Percentiles rank a stretch among this genome's conserved stretches.
These are phyloP conservation scores for Monarcha castaneiventris DNA, from an alignment of 2,113 vertebrate genomes.

Conservation along the genomic window DNA sequence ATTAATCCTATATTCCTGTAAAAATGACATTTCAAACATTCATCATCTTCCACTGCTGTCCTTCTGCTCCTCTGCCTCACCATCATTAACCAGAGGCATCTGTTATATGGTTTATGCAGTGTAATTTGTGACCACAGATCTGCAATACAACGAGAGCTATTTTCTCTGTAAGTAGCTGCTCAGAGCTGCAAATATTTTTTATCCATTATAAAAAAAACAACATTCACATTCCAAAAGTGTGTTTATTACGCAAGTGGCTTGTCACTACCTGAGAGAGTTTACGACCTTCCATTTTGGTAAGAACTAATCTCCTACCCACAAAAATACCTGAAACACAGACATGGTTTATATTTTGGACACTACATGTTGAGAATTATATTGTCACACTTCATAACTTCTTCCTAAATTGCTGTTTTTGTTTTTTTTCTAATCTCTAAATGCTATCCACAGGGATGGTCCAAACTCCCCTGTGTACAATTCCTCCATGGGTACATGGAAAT, in stretches of 20 bases:
- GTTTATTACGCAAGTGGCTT: not conserved
- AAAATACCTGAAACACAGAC: not conserved
- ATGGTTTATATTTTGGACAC: not conserved
- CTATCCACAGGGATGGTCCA: not conserved
- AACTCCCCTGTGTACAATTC: not conserved
- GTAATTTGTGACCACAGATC: not conserved
- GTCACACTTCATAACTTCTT: not conserved
- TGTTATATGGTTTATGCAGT: not conserved
- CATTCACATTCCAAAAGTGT: not conserved
- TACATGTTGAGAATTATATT: not conserved
- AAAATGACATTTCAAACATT: conserved; percentile 33
- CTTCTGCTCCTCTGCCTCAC: not conserved
- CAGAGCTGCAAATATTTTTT: not conserved
- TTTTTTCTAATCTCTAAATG: not conserved
- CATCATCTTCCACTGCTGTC: not conserved
- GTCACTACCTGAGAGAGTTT: not conserved
- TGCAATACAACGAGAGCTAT: not conserved
- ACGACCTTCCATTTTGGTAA: not conserved
- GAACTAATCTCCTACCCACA: not conserved
- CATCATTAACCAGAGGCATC: not conserved
- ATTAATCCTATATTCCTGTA: conserved; percentile 22
- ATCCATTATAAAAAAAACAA: not conserved
- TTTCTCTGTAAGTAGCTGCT: not conserved
- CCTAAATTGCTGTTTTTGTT: not conserved
- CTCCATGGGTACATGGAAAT: not conserved